Evolutionary conservation across 2,888 invertebrate species (phyloP), one percentile per base, ranked within the genome.

Genomic region (Blomia tropicalis): DNA sequence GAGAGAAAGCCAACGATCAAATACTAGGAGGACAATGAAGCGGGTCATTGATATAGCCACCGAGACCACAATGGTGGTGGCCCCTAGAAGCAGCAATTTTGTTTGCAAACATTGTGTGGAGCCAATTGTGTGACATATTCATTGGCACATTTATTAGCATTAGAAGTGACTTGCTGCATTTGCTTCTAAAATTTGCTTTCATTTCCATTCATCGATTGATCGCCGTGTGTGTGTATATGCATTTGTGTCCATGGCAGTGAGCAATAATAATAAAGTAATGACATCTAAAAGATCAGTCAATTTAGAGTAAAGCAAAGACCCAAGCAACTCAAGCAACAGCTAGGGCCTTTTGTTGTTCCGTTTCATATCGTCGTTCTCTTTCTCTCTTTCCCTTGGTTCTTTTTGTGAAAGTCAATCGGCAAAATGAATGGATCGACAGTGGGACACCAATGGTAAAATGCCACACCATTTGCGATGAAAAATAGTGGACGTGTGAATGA

Each of bases 241-340:
- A 7, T 47, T 7, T 47, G 7, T 47, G 51, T n/a, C 51, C 7
- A 47, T n/a, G 14, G 11, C 51, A 47, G 11, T 19, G 27, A 47
- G 51, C 51, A 47, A 47, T 47, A 47, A 47, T 47, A 47, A 47
- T 47, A 47, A 47, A 47, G n/a, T 47, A 47, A 47, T 47, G 51
- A 47, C 51, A 47, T 47, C 51, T 47, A 47, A 47, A 47, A 47
- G 51, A 47, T 47, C 51, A 47, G 51, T 47, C 51, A 47, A 47
- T 47, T n/a, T 47, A n/a, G 27, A 47, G 51, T n/a, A 47, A n/a
- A 17, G 7, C 36, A 11, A 36, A n/a, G n/a, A 17, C 36, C 36
- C 36, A 22, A 47, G 51, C 51, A 47, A 22, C 7, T 17, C 14
- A 14, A 41, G 41, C 41, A 41, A 41, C 14, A n/a, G 41, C n/a